Conservation (phyloP, 1,140 invertebrate genomes). For the Calephelis virginiensis region DNA sequence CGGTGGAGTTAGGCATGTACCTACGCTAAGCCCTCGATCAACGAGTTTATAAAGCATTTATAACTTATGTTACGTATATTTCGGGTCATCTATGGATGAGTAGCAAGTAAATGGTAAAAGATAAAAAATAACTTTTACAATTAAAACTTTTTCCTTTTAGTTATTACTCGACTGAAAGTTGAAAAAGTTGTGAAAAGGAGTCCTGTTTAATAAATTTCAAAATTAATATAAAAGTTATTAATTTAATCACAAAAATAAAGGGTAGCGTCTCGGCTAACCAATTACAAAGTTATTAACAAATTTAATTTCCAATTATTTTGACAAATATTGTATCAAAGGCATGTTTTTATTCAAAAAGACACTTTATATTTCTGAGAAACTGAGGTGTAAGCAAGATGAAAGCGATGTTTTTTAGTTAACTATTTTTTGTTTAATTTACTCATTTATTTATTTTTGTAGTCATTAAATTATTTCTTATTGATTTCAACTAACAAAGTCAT, state of each 20-base stretch:
- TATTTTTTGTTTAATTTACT: neutral
- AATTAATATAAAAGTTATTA: constrained; percentile 3
- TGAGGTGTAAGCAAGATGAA: neutral
- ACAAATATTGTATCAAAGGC: constrained; percentile 1
- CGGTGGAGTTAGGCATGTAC: no score
- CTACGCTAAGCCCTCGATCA: no score
- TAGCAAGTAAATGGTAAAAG: neutral
- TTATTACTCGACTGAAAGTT: neutral
- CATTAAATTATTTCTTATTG: no score
- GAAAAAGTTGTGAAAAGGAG: neutral
- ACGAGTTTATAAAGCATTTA: no score
- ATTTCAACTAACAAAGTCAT: no score
- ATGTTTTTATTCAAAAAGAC: neutral
- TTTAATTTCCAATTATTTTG: constrained; percentile 12
- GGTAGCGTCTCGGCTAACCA: neutral
- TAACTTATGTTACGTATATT: neutral
- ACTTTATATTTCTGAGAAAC: neutral
- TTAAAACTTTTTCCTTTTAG: constrained; percentile 1
- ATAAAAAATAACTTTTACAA: neutral
- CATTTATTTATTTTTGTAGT: no score
- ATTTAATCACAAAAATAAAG: constrained; percentile 15
- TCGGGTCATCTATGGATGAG: neutral
- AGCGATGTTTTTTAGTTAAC: neutral
- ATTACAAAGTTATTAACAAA: constrained; percentile 12
- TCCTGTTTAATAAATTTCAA: constrained; percentile 7